These are phyloP conservation scores for Pantherophis guttatus DNA, from an alignment of 2,113 vertebrate species.

Conservation along the genomic window DNA sequence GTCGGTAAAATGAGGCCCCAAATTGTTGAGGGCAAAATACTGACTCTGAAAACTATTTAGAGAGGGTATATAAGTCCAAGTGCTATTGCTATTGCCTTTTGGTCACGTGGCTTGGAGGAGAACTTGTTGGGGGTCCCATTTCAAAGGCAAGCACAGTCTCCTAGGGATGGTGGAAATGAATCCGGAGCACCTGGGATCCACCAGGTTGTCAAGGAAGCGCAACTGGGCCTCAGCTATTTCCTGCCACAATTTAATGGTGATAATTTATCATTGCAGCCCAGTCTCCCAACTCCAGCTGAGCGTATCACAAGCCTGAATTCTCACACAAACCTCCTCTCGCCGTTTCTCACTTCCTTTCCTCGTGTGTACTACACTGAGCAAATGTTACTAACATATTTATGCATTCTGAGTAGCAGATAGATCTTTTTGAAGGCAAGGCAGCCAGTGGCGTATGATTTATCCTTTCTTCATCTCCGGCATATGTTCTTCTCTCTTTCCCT, in stretches of 20 bases:
- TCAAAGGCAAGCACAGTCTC: neutral
- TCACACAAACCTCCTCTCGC: neutral
- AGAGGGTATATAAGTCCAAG: no score
- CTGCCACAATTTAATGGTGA: neutral
- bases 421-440: constrained; percentile 58
- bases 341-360: neutral
- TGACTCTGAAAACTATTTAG: no score
- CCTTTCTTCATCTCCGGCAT: constrained; percentile 47
- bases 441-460: constrained; percentile 65
- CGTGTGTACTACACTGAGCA: constrained; percentile 27
- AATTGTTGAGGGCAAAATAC: no score
- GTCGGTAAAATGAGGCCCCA: no score
- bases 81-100: neutral
- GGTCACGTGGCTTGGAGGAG: neutral
- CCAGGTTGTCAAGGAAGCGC: neutral
- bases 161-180: neutral
- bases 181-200: neutral
- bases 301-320: neutral
- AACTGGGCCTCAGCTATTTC: neutral
- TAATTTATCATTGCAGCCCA: neutral
- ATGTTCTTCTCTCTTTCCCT: neutral
- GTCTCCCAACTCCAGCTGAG: neutral
- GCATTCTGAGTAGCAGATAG: constrained; percentile 55
- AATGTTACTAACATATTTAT: constrained; percentile 34
- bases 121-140: neutral